Evolutionary conservation across 2,797 vertebrate genomes (phyloP).

Genomic region (Amphiprion clarkii): DNA sequence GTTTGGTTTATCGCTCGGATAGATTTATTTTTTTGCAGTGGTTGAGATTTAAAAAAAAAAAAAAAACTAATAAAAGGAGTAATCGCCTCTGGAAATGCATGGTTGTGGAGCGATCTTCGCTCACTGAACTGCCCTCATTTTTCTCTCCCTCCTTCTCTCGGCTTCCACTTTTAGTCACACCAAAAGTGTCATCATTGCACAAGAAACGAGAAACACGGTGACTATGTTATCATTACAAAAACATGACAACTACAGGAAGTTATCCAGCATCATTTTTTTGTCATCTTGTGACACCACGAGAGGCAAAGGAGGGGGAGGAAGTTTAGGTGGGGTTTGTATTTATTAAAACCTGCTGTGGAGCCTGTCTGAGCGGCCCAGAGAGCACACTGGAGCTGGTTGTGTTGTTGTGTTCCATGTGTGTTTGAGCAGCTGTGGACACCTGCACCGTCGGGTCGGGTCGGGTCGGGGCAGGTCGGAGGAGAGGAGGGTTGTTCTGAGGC

Average conservation of each 20-base stretch:
- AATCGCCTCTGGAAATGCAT: constrained; percentile 50
- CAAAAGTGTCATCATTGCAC: constrained; percentile 90
- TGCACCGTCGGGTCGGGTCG: constrained; percentile 55
- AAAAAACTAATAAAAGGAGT: constrained; percentile 47
- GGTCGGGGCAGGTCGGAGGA: constrained; percentile 65
- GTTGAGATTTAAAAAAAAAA: constrained; percentile 70
- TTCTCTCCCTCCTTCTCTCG: constrained; percentile 67
- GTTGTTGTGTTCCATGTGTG: constrained; percentile 50
- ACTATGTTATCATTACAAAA: constrained; percentile 85
- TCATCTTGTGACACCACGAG: constrained; percentile 86
- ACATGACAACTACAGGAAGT: constrained; percentile 87
- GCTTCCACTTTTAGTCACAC: constrained; percentile 85
- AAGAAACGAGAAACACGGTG: constrained; percentile 90
- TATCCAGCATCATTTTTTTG: constrained; percentile 87
- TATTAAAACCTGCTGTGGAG: constrained; percentile 45
- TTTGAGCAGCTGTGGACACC: constrained; percentile 63
- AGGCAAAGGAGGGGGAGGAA: constrained; percentile 83
- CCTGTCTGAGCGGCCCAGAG: constrained; percentile 45
- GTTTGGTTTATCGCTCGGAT: constrained; percentile 74
- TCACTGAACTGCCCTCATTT: constrained; percentile 33
- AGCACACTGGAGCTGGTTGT: constrained; percentile 39
- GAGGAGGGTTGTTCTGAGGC: constrained; percentile 82
- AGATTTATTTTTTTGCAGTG: constrained; percentile 80
- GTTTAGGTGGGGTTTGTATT: constrained; percentile 75
- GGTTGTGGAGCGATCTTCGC: constrained; percentile 44